Conservation (phyloP, 2,888 invertebrate species). For the Dolomedes plantarius region DNA sequence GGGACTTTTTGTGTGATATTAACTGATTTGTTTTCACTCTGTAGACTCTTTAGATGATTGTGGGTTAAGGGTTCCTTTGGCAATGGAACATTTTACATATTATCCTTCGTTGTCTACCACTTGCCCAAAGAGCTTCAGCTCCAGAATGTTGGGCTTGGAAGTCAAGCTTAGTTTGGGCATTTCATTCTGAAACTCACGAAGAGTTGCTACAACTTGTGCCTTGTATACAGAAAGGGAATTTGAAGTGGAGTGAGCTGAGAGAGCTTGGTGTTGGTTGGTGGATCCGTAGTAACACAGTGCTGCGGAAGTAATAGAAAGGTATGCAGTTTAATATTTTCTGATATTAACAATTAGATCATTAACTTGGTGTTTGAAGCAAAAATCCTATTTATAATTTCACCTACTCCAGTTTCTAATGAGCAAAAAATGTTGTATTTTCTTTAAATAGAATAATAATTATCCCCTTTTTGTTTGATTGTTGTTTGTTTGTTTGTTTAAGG, state of each 20-base stretch:
- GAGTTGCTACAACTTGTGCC: constrained; percentile 93
- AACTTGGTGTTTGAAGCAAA: too few relatives aligned
- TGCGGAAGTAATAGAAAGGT: constrained; percentile 91
- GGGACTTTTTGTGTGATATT: too few relatives aligned
- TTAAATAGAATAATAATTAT: too few relatives aligned
- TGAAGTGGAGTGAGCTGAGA: constrained; percentile 91
- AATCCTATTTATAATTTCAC: too few relatives aligned
- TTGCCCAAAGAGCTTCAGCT: constrained; percentile 89
- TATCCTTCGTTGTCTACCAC: constrained; percentile 92
- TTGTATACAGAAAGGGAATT: constrained; percentile 78
- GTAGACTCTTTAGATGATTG: constrained; percentile 88
- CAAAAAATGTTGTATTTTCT: too few relatives aligned
- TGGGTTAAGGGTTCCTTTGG: constrained; percentile 94
- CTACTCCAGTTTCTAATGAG: too few relatives aligned
- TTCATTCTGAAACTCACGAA: constrained; percentile 98
- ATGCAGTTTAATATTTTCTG: too few relatives aligned
- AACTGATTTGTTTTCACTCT: background rate
- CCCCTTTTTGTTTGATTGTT: too few relatives aligned
- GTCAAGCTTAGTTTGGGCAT: constrained; percentile 97
- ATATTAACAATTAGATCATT: too few relatives aligned
- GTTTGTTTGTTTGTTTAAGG: too few relatives aligned
- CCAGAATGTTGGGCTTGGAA: constrained; percentile 84
- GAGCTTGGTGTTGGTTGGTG: constrained; percentile 98
- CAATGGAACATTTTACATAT: constrained; percentile 98
- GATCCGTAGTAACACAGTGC: constrained; percentile 88